Evolutionary conservation across 2,113 vertebrate species (phyloP).

Genomic region (Catagonus wagneri): DNA sequence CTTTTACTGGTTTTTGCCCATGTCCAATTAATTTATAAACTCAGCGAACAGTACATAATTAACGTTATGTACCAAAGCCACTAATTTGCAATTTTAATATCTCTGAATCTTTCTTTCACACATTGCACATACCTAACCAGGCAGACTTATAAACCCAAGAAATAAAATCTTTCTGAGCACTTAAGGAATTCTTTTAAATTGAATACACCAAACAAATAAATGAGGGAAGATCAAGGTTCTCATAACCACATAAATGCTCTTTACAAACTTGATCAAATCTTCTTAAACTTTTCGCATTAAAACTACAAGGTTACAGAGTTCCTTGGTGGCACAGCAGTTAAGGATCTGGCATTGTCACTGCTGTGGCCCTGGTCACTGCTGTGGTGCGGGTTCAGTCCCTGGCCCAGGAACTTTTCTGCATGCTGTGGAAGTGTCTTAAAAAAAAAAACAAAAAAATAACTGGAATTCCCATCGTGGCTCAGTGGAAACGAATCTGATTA

Average conservation of each 20-base stretch:
- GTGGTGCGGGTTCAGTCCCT: too few species aligned
- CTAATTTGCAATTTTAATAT: background rate
- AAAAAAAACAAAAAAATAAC: too few species aligned
- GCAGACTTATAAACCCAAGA: background rate
- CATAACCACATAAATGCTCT: background rate
- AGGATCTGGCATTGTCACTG: too few species aligned
- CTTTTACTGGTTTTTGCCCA: background rate
- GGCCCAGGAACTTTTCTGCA: too few species aligned
- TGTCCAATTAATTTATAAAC: background rate
- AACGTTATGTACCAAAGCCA: background rate
- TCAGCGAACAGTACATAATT: background rate
- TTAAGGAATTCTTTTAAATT: background rate
- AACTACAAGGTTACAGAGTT: background rate
- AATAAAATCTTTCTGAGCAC: background rate
- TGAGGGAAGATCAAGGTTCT: background rate
- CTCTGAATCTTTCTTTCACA: slow-evolving; percentile 10
- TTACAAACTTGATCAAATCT: background rate
- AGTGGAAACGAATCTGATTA: too few species aligned
- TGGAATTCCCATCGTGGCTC: too few species aligned
- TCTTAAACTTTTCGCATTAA: slow-evolving; percentile 14
- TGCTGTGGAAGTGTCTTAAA: too few species aligned
- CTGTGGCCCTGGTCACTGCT: too few species aligned
- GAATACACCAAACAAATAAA: background rate
- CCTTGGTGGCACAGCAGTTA: too few species aligned
- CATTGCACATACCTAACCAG: background rate